Conservation (phyloP, 2,888 invertebrate genomes). For the Atherix ibis region DNA sequence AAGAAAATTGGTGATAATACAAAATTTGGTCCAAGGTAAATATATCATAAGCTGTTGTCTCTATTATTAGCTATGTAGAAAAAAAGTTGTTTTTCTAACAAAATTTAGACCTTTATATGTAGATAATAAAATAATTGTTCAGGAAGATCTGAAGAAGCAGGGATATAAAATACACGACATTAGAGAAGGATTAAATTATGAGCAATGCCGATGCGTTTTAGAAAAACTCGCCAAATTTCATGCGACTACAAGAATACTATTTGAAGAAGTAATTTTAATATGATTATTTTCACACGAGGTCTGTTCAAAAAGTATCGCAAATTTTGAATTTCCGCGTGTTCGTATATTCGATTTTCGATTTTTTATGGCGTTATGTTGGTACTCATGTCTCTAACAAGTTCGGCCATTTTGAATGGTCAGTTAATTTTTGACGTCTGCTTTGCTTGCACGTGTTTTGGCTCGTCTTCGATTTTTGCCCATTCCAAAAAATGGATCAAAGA, state of each 20-base stretch:
- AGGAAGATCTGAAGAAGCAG: slow-evolving; percentile 36
- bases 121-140: slow-evolving; percentile 16
- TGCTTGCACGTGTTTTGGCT: too few relatives aligned
- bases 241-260: slow-evolving; percentile 35
- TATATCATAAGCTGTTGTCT: too few relatives aligned
- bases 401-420: too few relatives aligned
- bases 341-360: too few relatives aligned
- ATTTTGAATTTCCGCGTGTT: too few relatives aligned
- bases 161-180: slow-evolving; percentile 36
- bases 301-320: neutral
- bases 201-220: slow-evolving; percentile 33
- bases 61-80: neutral
- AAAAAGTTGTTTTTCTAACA: neutral
- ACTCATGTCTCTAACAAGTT: too few relatives aligned
- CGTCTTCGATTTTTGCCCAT: too few relatives aligned
- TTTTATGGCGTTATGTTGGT: too few relatives aligned
- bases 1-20: slow-evolving; percentile 15
- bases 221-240: slow-evolving; percentile 38
- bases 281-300: neutral
- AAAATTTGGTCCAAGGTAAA: slow-evolving; percentile 18
- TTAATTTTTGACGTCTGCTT: too few relatives aligned
- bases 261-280: slow-evolving; percentile 30
- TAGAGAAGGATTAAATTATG: slow-evolving; percentile 33
- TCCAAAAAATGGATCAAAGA: too few relatives aligned
- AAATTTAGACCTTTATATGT: neutral